phyloP scores from a whole-genome alignment of 2,797 vertebrate species.

The Centropyge bicolor region DNA sequence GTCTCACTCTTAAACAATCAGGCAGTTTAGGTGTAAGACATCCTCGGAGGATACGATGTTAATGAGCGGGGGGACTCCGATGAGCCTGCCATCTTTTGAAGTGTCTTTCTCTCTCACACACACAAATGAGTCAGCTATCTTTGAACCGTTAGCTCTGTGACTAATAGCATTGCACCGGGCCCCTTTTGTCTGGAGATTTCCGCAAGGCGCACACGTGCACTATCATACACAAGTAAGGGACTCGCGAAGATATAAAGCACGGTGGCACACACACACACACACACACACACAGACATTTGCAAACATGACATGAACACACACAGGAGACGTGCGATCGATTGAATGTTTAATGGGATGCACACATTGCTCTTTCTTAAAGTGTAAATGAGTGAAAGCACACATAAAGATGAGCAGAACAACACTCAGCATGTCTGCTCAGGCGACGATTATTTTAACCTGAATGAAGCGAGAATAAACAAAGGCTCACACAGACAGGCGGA shows the following conservation, averaged over 20 bases:
- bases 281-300: constrained; percentile 17
- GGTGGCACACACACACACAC: not conserved
- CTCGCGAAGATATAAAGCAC: constrained; percentile 3
- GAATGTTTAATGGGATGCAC: constrained; percentile 14
- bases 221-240: not conserved
- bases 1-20: constrained; percentile 66
- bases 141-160: constrained; percentile 70
- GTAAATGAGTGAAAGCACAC: constrained; percentile 5
- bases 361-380: not conserved
- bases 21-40: constrained; percentile 54
- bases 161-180: constrained; percentile 63
- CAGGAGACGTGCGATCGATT: not conserved
- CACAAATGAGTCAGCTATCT: constrained; percentile 70
- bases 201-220: constrained; percentile 9
- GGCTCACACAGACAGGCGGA: not conserved
- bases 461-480: not conserved
- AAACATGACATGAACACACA: constrained; percentile 6
- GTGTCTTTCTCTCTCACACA: constrained; percentile 47
- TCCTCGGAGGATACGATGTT: constrained; percentile 60
- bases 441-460: not conserved
- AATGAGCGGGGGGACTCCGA: constrained; percentile 65
- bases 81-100: constrained; percentile 70
- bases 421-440: constrained; percentile 9
- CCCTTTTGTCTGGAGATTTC: constrained; percentile 68
- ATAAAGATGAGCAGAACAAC: not conserved